Conservation (phyloP, 1,140 invertebrate species). For the Hypothenemus hampei region DNA sequence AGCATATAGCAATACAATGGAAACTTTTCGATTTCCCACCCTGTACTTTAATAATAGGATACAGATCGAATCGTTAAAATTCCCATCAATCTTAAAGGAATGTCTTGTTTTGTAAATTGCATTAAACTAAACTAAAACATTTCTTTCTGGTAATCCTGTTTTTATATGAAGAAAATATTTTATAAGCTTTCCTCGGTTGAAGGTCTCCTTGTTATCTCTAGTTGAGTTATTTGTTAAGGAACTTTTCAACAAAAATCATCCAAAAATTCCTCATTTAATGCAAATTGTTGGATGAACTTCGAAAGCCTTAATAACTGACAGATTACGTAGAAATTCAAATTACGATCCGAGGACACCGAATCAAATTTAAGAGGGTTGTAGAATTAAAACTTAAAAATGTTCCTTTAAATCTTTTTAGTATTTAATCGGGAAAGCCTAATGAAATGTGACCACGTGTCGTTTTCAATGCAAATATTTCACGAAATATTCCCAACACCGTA, state of each 20-base stretch:
- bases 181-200: background rate
- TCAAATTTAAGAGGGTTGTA: no score
- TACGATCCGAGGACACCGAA: no score
- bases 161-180: constrained; percentile 2
- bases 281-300: no score
- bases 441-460: no score
- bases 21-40: background rate
- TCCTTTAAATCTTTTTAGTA: no score
- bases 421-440: no score
- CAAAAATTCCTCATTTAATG: background rate
- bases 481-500: no score
- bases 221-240: background rate
- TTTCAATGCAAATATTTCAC: no score
- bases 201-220: background rate
- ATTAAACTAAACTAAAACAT: background rate
- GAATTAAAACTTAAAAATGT: no score
- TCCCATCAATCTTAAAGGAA: background rate
- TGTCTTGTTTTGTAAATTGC: background rate
- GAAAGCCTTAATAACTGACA: background rate
- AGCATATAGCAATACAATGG: background rate
- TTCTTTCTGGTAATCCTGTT: background rate
- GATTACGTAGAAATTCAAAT: background rate
- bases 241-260: background rate
- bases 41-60: background rate
- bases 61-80: background rate